Evolutionary conservation across 1,140 invertebrate genomes (phyloP).

Genomic region (Drosophila subpulchrella): DNA sequence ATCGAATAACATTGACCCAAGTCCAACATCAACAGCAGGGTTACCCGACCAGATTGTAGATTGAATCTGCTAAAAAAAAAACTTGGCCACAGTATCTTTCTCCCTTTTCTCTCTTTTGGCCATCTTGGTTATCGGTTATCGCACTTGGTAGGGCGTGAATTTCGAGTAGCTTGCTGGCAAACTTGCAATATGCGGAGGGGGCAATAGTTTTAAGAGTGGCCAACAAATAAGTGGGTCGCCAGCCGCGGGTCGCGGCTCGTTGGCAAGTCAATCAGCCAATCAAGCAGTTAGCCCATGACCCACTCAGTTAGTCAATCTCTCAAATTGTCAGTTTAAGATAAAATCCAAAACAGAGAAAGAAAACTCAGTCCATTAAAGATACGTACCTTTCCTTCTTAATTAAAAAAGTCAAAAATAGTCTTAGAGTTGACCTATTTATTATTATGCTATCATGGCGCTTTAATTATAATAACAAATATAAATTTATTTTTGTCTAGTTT

Average conservation of each 20-base stretch:
- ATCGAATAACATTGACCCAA: slow-evolving; percentile 33
- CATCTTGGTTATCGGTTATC: slow-evolving; percentile 27
- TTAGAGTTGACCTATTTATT: too few species aligned
- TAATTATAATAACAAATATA: too few species aligned
- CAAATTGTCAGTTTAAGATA: neutral
- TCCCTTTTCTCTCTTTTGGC: neutral
- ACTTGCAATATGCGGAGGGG: slow-evolving; percentile 1
- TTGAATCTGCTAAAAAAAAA: slow-evolving; percentile 32
- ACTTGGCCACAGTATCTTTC: slow-evolving; percentile 30
- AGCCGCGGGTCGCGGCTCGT: slow-evolving; percentile 55
- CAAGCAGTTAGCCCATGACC: slow-evolving; percentile 32
- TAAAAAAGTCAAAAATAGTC: too few species aligned
- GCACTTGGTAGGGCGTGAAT: slow-evolving; percentile 29
- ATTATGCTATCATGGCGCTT: too few species aligned
- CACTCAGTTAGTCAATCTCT: slow-evolving; percentile 12
- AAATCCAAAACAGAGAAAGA: neutral
- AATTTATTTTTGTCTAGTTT: too few species aligned
- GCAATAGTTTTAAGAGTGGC: slow-evolving; percentile 41
- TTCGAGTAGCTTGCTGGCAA: slow-evolving; percentile 5
- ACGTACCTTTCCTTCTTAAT: too few species aligned
- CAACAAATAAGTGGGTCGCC: slow-evolving; percentile 68
- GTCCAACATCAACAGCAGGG: slow-evolving; percentile 25
- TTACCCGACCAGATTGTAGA: slow-evolving; percentile 14
- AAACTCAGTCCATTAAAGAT: neutral
- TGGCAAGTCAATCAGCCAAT: slow-evolving; percentile 77